Conservation (phyloP, 1,140 invertebrate species). For the Tetramorium simillimum region DNA sequence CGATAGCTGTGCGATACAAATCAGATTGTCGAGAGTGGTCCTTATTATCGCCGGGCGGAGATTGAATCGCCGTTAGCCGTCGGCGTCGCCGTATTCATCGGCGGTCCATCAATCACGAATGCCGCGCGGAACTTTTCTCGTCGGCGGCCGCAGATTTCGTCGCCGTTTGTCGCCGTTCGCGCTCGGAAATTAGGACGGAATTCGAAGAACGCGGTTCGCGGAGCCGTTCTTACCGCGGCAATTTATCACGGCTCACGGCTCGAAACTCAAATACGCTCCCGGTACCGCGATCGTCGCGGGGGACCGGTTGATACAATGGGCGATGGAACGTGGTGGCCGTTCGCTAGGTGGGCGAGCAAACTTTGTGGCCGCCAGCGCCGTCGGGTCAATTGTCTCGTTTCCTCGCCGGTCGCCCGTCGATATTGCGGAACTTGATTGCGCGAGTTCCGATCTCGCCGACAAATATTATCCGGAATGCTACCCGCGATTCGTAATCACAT, state of each 20-base stretch:
- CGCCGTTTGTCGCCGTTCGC: conserved; percentile 38
- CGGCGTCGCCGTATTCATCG: not conserved
- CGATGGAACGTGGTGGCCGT: conserved; percentile 21
- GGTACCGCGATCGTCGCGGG: not conserved
- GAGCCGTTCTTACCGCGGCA: conserved; percentile 39
- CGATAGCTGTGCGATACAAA: conserved; percentile 31
- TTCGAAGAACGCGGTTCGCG: conserved; percentile 27
- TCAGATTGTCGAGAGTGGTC: not conserved
- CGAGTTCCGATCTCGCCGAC: conserved; percentile 41
- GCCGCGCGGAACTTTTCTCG: conserved; percentile 15
- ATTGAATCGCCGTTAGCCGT: conserved; percentile 33
- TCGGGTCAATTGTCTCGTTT: conserved; percentile 57
- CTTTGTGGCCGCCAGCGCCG: conserved; percentile 21
- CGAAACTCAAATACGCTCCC: conserved; percentile 44
- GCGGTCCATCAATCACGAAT: conserved; percentile 48
- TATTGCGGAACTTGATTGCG: conserved; percentile 55
- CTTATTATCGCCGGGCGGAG: conserved; percentile 32
- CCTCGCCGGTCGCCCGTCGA: conserved; percentile 40
- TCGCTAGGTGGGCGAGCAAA: conserved; percentile 37
- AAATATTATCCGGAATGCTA: conserved; percentile 48
- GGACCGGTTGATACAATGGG: conserved; percentile 31
- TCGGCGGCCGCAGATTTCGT: conserved; percentile 25
- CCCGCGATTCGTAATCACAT: conserved; percentile 13
- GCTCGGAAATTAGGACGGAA: conserved; percentile 51
- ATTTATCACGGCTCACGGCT: conserved; percentile 43